A percentile compares a stretch with the other conserved stretches of the same genome.
Conservation (phyloP, 2,113 vertebrate genomes). For the Hyaena hyaena region DNA sequence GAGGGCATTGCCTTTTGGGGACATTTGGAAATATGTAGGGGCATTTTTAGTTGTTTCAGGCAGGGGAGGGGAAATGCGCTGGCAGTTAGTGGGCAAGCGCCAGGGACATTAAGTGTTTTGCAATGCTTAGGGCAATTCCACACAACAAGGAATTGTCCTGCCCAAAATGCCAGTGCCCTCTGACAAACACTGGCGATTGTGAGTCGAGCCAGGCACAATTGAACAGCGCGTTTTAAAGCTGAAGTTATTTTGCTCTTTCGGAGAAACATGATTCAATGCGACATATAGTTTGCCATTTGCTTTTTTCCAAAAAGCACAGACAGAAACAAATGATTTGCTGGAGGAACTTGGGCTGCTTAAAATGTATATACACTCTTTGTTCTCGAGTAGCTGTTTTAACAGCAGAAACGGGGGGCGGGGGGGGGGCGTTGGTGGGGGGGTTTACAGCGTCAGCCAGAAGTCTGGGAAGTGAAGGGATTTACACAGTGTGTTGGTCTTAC, state of each 20-base stretch:
- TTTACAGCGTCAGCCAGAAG: background rate
- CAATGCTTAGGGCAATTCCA: slow-evolving; percentile 12
- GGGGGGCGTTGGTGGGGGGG: background rate
- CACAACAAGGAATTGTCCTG: background rate
- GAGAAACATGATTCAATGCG: background rate
- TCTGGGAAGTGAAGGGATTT: background rate
- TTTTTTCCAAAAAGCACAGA: background rate
- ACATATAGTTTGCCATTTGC: slow-evolving; percentile 17
- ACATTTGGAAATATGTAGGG: background rate
- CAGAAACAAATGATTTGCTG: background rate
- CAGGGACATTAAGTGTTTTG: slow-evolving; percentile 15
- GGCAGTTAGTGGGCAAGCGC: slow-evolving; percentile 1
- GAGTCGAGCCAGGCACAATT: background rate
- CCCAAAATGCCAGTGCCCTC: background rate
- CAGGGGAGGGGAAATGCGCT: background rate
- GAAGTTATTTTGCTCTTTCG: slow-evolving; percentile 29
- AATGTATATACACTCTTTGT: background rate
- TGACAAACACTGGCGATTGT: background rate
- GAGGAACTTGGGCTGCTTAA: background rate
- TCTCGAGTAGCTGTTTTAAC: background rate
- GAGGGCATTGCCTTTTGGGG: background rate
- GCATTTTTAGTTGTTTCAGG: slow-evolving; percentile 25
- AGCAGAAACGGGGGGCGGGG: background rate
- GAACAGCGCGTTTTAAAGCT: background rate
- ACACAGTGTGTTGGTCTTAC: background rate